Conservation (phyloP, 2,113 vertebrate genomes). For the Odobenus rosmarus region DNA sequence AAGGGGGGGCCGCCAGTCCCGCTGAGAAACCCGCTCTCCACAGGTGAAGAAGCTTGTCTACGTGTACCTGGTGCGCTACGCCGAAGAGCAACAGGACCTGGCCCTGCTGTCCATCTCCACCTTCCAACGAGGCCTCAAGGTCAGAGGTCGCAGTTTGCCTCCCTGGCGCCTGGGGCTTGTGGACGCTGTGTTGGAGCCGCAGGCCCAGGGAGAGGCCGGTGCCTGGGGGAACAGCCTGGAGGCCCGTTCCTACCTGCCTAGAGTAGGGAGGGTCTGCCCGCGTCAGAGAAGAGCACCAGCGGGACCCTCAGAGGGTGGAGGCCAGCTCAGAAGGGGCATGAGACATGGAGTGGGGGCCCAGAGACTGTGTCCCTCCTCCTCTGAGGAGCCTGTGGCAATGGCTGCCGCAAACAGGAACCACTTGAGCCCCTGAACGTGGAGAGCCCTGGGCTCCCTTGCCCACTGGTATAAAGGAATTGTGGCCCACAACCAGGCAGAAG, state of each 20-base stretch:
- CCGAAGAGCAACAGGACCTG: conserved; percentile 98
- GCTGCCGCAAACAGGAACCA: neutral
- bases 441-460: neutral
- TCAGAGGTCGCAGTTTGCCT: conserved; percentile 61
- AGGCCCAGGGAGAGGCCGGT: neutral
- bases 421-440: neutral
- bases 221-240: neutral
- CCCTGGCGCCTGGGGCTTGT: neutral
- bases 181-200: neutral
- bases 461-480: neutral
- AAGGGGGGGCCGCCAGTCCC: rapidly evolving
- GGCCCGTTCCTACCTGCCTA: neutral
- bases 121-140: conserved; percentile 98
- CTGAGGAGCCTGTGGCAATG: neutral
- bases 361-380: neutral
- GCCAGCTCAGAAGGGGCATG: neutral
- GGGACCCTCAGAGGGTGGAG: neutral
- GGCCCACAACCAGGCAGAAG: neutral
- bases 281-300: neutral
- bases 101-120: conserved; percentile 98
- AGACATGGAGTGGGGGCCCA: neutral
- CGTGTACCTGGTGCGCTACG: conserved; percentile 97
- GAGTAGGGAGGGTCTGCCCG: neutral
- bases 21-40: neutral
- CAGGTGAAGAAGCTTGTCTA: conserved; percentile 98